Base-by-base conservation (phyloP, 2,797 vertebrate species). In the Danionella dracula region DNA sequence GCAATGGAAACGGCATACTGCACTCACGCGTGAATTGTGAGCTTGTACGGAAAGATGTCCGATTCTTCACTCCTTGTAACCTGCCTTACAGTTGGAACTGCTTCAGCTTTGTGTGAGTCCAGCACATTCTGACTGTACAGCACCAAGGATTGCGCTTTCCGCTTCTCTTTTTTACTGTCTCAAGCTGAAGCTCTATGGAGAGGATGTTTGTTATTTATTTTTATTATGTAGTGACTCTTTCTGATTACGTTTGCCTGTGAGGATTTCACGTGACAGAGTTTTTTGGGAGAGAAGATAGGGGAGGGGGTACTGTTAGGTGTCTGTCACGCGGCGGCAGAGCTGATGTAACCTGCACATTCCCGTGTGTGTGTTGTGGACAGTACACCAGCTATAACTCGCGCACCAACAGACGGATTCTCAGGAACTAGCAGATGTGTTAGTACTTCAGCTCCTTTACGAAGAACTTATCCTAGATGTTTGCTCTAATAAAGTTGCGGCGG, bases 381-480 rank as follows among this genome's bases (percentile, higher is more conserved):
- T 34, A 58, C 66, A 78, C 75, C 78, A 77, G 71, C 74, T 59
- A 4, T 57, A 27, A 67, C 77, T 81, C 76, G 82, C 85, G 86
- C 86, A 82, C 82, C 69, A 34, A 71, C 79, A 64, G 29, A 73
- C 54, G 27, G 54, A 66, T 67, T 76, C 76, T 81, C 76, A 82
- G 78, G 78, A 77, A 79, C 66, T 55, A 74, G 57, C 68, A 75
- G 70, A 73, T 74, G 67, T 75, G 58, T 65, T 57, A 67, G 21
- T 32, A 71, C 70, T 61, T 79, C 5, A 66, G 82, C 77, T 60
- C 56, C 49, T 79, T 50, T 49, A 38, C 38, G 48, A 78, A 77
- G 74, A 58, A 81, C 42, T 48, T 68, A 50, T 55, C 75, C 49
- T 82, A 70, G 38, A 54, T 76, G 69, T 82, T 76, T 81, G 76